Evolutionary conservation across 2,888 invertebrate genomes (phyloP).

Genomic region (Calliopum simillimum): DNA sequence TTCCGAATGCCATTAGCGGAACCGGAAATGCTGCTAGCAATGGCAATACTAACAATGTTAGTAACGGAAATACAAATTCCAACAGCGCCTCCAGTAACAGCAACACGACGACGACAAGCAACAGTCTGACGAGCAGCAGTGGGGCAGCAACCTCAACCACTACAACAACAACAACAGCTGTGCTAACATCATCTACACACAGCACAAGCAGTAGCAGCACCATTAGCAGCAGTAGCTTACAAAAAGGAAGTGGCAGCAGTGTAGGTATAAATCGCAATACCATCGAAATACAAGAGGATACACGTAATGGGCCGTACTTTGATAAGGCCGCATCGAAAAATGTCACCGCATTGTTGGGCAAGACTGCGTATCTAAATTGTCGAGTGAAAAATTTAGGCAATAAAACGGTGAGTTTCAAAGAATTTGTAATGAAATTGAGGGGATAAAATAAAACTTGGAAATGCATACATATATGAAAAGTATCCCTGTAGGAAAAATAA

Average conservation of each 20-base stretch:
- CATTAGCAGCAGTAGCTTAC: conserved; percentile 52
- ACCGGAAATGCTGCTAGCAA: conserved; percentile 42
- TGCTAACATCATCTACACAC: conserved; percentile 34
- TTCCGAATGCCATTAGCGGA: conserved; percentile 50
- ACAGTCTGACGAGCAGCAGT: conserved; percentile 30
- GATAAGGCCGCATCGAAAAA: conserved; percentile 80
- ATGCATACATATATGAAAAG: too few species aligned
- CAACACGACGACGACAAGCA: conserved; percentile 22
- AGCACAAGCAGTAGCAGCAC: conserved; percentile 41
- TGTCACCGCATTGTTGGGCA: conserved; percentile 85
- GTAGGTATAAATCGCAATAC: conserved; percentile 59
- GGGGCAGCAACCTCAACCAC: conserved; percentile 36
- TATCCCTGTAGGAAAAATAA: too few species aligned
- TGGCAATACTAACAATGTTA: conserved; percentile 52
- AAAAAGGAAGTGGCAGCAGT: conserved; percentile 47
- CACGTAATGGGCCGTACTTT: conserved; percentile 79
- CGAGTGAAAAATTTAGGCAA: conserved; percentile 91
- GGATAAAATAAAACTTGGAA: not conserved
- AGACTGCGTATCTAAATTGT: conserved; percentile 90
- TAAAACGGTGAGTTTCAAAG: conserved; percentile 82
- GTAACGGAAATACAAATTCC: conserved; percentile 45
- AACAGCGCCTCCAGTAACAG: conserved; percentile 37
- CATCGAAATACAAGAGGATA: conserved; percentile 67
- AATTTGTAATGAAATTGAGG: not conserved
- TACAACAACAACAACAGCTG: conserved; percentile 31